Base-by-base conservation (phyloP, 2,888 invertebrate species). In the Drosophila infuscata region DNA sequence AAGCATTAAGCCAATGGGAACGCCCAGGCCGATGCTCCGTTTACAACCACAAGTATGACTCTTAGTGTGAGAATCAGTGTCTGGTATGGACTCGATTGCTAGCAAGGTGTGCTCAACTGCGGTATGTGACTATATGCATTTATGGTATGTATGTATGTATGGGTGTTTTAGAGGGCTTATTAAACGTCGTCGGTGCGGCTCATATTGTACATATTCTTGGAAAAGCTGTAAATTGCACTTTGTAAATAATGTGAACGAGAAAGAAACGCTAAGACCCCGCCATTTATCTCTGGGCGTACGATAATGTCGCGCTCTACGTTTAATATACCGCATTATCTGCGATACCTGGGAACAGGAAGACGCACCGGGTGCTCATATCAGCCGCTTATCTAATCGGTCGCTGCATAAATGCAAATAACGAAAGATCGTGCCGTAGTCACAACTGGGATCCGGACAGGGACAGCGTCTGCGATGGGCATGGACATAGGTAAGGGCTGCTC, bases 391-490 rank as follows among this genome's bases (percentile, higher is more conserved):
- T 91, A 89, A 91, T 91, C 91, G 60, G 63, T 56, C 79, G 75
- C 76, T 89, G 87, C 83, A 84, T 85, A 88, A 89, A 91, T 91
- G 91, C 90, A 91, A 91, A 91, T 90, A 92, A 76, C 66, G 67
- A 68, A 74, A 90, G 90, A 91, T 90, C 83, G 82, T 69, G 67
- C 54, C 74, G 59, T 57, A 73, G 66, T 60, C 68, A 59, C 54
- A 59, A 43, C 72, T 70, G 58, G 58, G 81, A 73, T 77, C 59
- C 61, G 62, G 29, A 36, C 73, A 57, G 36, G 52, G 60, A 57
- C 59, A 41, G 60, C 30, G 33, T 54, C 59, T 29, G 60, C 35
- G 17, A 54, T 58, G 52, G 15, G 54, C 43, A 49, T 46, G 57
- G 35, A 20, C 30, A 17, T 30, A 33, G 56, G 11, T n/a, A 41